A percentile compares a stretch with the other conserved stretches of the same genome.
phyloP scores from a whole-genome alignment of 2,797 vertebrate genomes.

The Eleutherodactylus coqui region DNA sequence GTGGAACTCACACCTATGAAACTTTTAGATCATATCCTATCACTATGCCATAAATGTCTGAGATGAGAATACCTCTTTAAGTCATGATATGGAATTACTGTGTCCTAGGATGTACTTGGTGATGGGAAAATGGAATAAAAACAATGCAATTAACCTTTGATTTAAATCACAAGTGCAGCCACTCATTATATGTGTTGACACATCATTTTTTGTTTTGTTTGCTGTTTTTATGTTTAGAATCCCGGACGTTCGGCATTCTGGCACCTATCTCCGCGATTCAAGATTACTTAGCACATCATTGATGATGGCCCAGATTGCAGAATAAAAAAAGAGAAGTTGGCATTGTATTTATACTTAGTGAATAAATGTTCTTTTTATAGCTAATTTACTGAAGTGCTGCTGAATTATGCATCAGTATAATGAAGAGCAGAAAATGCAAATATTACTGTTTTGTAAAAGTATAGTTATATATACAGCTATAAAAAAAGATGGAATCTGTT shows the following conservation, averaged over 20 bases:
- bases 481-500: background rate
- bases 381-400: conserved; percentile 47
- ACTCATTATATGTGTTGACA: background rate
- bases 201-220: conserved; percentile 19
- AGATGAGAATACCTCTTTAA: too few relatives aligned
- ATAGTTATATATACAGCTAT: conserved; percentile 2
- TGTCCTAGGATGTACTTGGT: background rate
- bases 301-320: conserved; percentile 38
- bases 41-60: too few relatives aligned
- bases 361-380: conserved; percentile 52
- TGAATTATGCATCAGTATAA: conserved; percentile 43
- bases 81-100: background rate
- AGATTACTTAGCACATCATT: conserved; percentile 46
- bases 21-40: too few relatives aligned
- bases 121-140: background rate
- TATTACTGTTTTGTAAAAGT: conserved; percentile 27
- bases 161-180: background rate
- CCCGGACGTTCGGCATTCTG: conserved; percentile 19
- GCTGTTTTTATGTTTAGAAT: conserved; percentile 10
- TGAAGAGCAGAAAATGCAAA: conserved; percentile 36
- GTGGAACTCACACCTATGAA: too few relatives aligned
- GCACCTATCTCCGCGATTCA: conserved; percentile 21
- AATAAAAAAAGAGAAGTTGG: conserved; percentile 22
- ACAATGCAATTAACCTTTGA: background rate
- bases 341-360: conserved; percentile 40